These are phyloP conservation scores for Helleia helle DNA, from an alignment of 2,888 invertebrate genomes.

Conservation along the genomic window DNA sequence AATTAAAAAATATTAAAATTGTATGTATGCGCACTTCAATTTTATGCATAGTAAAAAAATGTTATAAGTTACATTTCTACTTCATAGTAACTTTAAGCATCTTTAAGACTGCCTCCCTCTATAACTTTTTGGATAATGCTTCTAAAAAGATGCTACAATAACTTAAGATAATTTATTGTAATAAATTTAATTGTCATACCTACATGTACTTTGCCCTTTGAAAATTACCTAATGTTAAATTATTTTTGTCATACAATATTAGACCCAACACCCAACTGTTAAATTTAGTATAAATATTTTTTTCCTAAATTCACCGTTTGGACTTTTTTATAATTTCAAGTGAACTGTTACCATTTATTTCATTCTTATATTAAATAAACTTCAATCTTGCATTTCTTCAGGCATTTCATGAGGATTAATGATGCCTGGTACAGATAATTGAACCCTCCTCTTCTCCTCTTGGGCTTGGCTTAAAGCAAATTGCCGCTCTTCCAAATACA, in stretches of 20 bases:
- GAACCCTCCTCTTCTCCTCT: constrained; percentile 92
- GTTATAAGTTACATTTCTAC: too few species aligned
- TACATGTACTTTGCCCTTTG: too few species aligned
- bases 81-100: too few species aligned
- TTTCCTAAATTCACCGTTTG: constrained; percentile 2
- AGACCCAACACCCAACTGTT: neutral
- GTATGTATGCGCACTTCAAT: too few species aligned
- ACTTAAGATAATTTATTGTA: too few species aligned
- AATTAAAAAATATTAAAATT: too few species aligned
- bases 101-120: too few species aligned
- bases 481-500: constrained; percentile 97
- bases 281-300: constrained; percentile 2
- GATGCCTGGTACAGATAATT: constrained; percentile 96
- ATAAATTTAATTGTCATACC: too few species aligned
- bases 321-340: constrained; percentile 19
- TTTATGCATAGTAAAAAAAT: too few species aligned
- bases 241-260: neutral
- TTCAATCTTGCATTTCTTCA: constrained; percentile 94
- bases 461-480: constrained; percentile 91
- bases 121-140: too few species aligned
- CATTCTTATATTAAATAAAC: constrained; percentile 23
- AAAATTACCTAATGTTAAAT: neutral
- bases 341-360: constrained; percentile 32
- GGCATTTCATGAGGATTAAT: constrained; percentile 96
- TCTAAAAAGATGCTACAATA: too few species aligned